Evolutionary conservation across 2,888 invertebrate species (phyloP).

Genomic region (Diarsia mendica): DNA sequence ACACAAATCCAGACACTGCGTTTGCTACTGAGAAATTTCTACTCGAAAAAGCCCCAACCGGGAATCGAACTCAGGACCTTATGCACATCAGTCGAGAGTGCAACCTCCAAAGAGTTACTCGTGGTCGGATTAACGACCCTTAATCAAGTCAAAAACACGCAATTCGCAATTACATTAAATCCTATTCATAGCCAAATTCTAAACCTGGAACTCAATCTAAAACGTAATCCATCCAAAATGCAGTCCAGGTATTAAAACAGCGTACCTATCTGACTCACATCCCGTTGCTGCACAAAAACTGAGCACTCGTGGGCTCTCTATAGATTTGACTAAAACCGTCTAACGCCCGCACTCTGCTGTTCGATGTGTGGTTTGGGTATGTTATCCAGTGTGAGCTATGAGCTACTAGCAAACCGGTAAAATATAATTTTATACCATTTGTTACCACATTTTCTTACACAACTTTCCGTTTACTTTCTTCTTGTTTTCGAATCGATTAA

Average conservation of each 20-base stretch:
- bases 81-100: too few species aligned
- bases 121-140: not conserved
- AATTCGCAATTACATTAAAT: not conserved
- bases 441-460: too few species aligned
- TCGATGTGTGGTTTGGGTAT: slow-evolving; percentile 46
- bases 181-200: not conserved
- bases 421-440: too few species aligned
- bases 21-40: too few species aligned
- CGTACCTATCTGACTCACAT: slow-evolving; percentile 7
- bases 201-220: not conserved
- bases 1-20: too few species aligned
- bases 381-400: not conserved
- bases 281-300: slow-evolving; percentile 51
- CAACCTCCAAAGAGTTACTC: too few species aligned
- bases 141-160: not conserved
- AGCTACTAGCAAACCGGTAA: slow-evolving; percentile 1
- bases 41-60: too few species aligned
- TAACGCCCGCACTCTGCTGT: slow-evolving; percentile 47
- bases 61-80: too few species aligned
- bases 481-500: too few species aligned
- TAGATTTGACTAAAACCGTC: slow-evolving; percentile 59
- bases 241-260: slow-evolving; percentile 2
- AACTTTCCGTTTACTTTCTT: too few species aligned
- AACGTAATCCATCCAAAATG: not conserved
- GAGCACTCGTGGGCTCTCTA: slow-evolving; percentile 35